phyloP scores from a whole-genome alignment of 2,113 vertebrate species.

The Hyperopisus bebe region DNA sequence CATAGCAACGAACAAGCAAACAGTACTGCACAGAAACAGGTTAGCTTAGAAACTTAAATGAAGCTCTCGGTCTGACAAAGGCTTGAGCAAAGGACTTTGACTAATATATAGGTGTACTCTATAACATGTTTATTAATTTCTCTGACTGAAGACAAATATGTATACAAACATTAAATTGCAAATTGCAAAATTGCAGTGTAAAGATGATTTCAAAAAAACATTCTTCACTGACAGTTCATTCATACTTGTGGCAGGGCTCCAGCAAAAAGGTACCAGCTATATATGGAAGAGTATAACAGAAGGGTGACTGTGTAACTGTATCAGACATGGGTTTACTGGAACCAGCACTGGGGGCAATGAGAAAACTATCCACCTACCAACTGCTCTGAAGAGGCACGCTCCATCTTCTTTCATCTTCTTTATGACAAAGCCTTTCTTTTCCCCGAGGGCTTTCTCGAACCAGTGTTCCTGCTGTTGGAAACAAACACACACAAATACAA shows the following conservation, averaged over 20 bases:
- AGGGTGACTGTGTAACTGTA: background rate
- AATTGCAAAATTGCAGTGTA: background rate
- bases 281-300: background rate
- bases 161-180: background rate
- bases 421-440: conserved; percentile 93
- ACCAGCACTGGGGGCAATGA: background rate
- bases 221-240: background rate
- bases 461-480: conserved; percentile 80
- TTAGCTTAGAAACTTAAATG: background rate
- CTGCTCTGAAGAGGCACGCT: conserved; percentile 86
- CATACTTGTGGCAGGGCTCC: background rate
- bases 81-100: background rate
- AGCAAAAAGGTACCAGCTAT: background rate
- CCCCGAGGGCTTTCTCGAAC: conserved; percentile 82
- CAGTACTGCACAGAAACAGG: background rate
- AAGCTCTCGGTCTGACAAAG: background rate
- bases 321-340: background rate
- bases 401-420: conserved; percentile 95
- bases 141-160: background rate
- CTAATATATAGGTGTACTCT: background rate
- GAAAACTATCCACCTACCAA: conserved; percentile 64
- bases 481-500: conserved; percentile 1
- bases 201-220: background rate
- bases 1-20: background rate
- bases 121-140: background rate